Percentiles rank a stretch among this genome's conserved stretches.
phyloP scores from a whole-genome alignment of 2,888 invertebrate genomes.

The Drosophila nr. perissopoda region DNA sequence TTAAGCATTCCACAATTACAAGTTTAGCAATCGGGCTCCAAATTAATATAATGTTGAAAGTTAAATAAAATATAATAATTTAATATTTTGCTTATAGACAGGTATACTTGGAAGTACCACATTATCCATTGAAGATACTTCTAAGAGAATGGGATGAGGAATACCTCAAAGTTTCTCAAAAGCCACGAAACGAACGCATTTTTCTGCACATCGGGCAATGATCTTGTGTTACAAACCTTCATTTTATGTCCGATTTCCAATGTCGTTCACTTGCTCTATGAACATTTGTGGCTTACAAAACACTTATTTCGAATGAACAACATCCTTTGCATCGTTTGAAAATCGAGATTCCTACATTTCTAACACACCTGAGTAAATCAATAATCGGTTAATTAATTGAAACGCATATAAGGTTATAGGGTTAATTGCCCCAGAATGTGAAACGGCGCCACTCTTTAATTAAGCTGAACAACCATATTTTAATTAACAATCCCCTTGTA shows the following conservation, averaged over 20 bases:
- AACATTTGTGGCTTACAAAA: constrained; percentile 27
- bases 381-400: background rate
- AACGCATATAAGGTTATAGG: background rate
- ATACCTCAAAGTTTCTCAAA: constrained; percentile 18
- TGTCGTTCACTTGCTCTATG: constrained; percentile 28
- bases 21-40: background rate
- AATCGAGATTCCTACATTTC: too few relatives aligned
- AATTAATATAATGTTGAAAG: background rate
- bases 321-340: too few relatives aligned
- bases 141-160: constrained; percentile 21
- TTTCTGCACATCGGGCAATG: constrained; percentile 40
- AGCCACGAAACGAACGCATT: constrained; percentile 2
- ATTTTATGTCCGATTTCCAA: constrained; percentile 20
- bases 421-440: background rate
- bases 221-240: constrained; percentile 6
- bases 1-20: background rate
- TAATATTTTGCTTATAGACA: background rate
- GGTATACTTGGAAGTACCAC: background rate
- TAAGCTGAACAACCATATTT: background rate
- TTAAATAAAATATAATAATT: background rate
- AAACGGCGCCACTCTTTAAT: background rate
- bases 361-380: constrained; percentile 15
- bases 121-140: background rate
- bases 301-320: constrained; percentile 6
- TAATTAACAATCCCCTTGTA: background rate